Evolutionary conservation across 2,888 invertebrate species (phyloP), one percentile per base, ranked within the genome.

Genomic region (Beris chalybata): DNA sequence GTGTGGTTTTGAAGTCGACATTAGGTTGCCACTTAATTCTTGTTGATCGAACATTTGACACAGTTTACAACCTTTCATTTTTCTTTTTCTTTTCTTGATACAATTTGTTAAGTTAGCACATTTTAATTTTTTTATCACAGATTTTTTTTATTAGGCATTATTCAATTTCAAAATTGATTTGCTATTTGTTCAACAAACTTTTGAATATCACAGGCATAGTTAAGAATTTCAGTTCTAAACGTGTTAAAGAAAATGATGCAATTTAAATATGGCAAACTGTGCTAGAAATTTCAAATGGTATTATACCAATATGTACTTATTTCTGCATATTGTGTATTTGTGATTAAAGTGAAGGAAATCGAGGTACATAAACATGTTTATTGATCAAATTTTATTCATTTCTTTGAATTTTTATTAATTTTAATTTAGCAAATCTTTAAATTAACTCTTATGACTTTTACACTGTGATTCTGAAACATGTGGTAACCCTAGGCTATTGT

Each of bases 51-150:
- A 68, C 69, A 69, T 69, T 70, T 72, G 71, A 68, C 72, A 72
- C 48, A 72, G 69, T 70, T 72, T 72, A 64, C 71, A 72, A 65
- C 67, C 69, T 68, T 72, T 72, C 71, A 72, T 72, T 68, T 70
- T 72, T 52, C 29, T 58, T 31, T 50, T 56, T n/a, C 44, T 13
- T 66, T 55, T 55, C 13, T 53, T 6, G 9, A 55, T 53, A 13
- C 4, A 9, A 31, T 52, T n/a, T n/a, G n/a, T n/a, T n/a, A n/a
- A n/a, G n/a, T n/a, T 58, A 44, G 5, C 43, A 59, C 44, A 13
- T 54, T 54, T 2, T 54, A 30, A 38, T 52, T 53, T 30, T 45
- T 54, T 44, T 54, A 59, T 64, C 64, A 64, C 64, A 64, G 64
- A 53, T 64, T 31, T 6, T 22, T 53, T 22, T 22, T 11, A 53